Evolutionary conservation across 2,797 vertebrate genomes (phyloP).

Genomic region (Morus bassanus): DNA sequence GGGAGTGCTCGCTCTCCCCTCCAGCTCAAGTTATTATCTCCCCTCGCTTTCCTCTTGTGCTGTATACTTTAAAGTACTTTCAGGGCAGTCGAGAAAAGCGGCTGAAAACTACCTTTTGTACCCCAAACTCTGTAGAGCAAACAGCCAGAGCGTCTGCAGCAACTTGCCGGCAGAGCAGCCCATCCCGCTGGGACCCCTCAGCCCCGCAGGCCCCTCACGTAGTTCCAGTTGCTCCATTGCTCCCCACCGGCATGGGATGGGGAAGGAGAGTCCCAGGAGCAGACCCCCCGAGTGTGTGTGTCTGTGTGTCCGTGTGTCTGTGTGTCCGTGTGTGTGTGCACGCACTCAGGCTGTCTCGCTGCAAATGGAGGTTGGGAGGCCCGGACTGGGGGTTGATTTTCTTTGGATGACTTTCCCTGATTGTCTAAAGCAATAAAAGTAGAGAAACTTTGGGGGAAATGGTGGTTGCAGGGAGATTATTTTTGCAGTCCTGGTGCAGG

Average conservation of each 20-base stretch:
- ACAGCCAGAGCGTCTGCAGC: background rate
- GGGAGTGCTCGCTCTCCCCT: background rate
- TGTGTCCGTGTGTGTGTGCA: background rate
- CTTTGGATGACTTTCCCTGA: constrained; percentile 51
- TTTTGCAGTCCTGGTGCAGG: constrained; percentile 12
- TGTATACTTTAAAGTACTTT: background rate
- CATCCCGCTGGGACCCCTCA: background rate
- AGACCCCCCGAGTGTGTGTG: background rate
- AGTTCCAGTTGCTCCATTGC: background rate
- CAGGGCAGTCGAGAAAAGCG: background rate
- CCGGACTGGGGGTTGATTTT: constrained; percentile 46
- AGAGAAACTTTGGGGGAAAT: background rate
- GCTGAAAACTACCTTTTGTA: background rate
- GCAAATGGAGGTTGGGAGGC: constrained; percentile 37
- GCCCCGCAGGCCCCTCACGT: background rate
- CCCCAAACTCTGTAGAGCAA: background rate
- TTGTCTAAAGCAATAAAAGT: constrained; percentile 58
- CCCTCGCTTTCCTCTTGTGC: background rate
- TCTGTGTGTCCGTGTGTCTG: background rate
- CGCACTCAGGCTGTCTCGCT: background rate
- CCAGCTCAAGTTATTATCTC: background rate
- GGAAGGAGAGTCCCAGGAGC: background rate
- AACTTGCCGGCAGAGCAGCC: background rate
- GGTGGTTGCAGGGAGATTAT: background rate
- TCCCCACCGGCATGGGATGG: background rate